Conservation (phyloP, 2,113 vertebrate genomes). For the Trinectes maculatus region DNA sequence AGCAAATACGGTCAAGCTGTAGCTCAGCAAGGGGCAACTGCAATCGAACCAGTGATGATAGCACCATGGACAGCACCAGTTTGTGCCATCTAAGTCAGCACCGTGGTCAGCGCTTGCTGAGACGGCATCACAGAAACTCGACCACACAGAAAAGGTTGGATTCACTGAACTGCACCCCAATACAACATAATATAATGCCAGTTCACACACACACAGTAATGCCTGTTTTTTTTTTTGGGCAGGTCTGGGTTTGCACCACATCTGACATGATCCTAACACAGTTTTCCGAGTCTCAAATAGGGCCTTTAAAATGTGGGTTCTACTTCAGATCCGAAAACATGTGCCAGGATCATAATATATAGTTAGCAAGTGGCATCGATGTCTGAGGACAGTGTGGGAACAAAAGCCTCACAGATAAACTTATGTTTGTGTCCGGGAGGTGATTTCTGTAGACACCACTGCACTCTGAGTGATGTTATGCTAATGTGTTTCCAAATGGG, state of each 20-base stretch:
- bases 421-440: slow-evolving; percentile 22
- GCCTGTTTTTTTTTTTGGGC: background rate
- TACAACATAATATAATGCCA: no score
- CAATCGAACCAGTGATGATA: slow-evolving; percentile 49
- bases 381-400: background rate
- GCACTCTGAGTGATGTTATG: slow-evolving; percentile 31
- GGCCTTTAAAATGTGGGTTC: background rate
- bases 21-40: slow-evolving; percentile 49
- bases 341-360: background rate
- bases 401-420: background rate
- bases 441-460: slow-evolving; percentile 43
- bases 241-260: background rate
- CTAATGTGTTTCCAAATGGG: slow-evolving; percentile 38
- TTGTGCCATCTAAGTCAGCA: slow-evolving; percentile 57
- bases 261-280: no score
- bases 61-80: slow-evolving; percentile 58
- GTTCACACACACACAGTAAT: slow-evolving; percentile 8
- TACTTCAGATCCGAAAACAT: background rate
- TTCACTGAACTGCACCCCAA: slow-evolving; percentile 1
- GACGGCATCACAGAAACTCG: slow-evolving; percentile 38
- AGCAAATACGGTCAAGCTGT: slow-evolving; percentile 50
- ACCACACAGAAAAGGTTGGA: slow-evolving; percentile 13
- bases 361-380: slow-evolving; percentile 20
- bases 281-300: no score
- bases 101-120: slow-evolving; percentile 59